A percentile compares a stretch with the other conserved stretches of the same genome.
Conservation (phyloP, 1,140 invertebrate genomes). For the Trichonephila clavata region DNA sequence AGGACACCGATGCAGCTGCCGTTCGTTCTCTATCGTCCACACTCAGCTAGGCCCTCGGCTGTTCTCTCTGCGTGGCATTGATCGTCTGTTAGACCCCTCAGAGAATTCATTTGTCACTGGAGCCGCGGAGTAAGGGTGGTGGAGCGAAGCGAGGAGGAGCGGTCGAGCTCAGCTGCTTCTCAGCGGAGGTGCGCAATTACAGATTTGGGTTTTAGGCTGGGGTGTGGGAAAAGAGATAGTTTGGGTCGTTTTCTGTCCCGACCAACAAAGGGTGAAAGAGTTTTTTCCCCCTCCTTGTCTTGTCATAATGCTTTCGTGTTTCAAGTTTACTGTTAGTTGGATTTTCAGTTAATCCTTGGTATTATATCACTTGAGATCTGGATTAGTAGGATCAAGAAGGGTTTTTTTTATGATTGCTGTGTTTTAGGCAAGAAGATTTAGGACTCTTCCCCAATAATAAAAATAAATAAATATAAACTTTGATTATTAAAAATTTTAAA, state of each 20-base stretch:
- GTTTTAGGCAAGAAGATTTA: no score
- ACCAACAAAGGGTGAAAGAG: not conserved
- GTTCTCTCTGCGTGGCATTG: slow-evolving; percentile 34
- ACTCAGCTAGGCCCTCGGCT: slow-evolving; percentile 5
- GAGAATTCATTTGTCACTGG: slow-evolving; percentile 63
- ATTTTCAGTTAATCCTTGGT: no score
- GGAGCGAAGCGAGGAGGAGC: not conserved
- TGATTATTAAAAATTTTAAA: no score
- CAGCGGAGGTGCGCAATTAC: slow-evolving; percentile 61
- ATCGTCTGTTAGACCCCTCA: slow-evolving; percentile 29
- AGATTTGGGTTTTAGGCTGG: slow-evolving; percentile 48
- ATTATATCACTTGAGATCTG: no score
- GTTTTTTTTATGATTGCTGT: no score
- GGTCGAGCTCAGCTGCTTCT: slow-evolving; percentile 49
- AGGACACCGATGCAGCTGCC: slow-evolving; percentile 63
- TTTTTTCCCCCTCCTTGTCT: no score
- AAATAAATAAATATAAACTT: no score
- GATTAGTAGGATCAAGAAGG: no score
- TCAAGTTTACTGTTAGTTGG: no score
- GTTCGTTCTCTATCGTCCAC: slow-evolving; percentile 49
- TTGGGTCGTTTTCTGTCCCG: not conserved
- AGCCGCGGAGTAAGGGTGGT: slow-evolving; percentile 31
- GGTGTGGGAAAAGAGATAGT: slow-evolving; percentile 28
- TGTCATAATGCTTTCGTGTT: no score
- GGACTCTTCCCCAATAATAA: no score